Evolutionary conservation across 2,113 vertebrate genomes (phyloP), one percentile per base, ranked within the genome.

Genomic region (Cyprinus carpio): DNA sequence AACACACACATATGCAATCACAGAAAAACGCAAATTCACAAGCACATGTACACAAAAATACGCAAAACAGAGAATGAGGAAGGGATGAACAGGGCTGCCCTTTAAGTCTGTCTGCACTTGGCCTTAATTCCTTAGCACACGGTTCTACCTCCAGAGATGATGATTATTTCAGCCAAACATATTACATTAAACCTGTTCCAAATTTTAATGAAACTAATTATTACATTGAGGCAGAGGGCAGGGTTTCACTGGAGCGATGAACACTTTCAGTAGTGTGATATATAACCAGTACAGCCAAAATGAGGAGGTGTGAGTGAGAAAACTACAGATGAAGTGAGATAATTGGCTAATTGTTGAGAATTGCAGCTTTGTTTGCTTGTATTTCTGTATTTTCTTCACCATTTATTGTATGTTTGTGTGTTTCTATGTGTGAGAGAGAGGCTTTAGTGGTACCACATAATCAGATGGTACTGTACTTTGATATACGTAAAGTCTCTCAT

Each of bases 41-140:
- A 43, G 75, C 75, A 74, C 58, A 62, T 23, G 29, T 62, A 76
- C 76, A 81, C 82, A 76, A 56, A 83, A 72, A 87, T 64, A 82
- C 8, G 16, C 75, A 80, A 51, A 75, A 79, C 18, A 60, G 71
- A 83, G 60, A 78, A 16, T 2, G 80, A 29, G 56, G 67, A 62
- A 76, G 16, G 13, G 64, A 82, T 56, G 64, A 49, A 71, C 37
- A 72, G 67, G 67, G 67, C 51, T 56, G 29, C 67, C 81, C 49
- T 83, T 58, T 49, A 37, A 72, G 81, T 72, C 67, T 56, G 67
- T 83, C 65, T 83, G 49, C 65, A 1, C 29, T 82, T 71, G 49
- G 49, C 65, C 81, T 83, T 40, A 56, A 71, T 82, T 72, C 67
- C 81, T 83, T 40, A 83, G 13, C 49, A 56, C 81, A 72, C 8